Base-by-base conservation (phyloP, 2,888 invertebrate species). In the Cartodere bifasciata region DNA sequence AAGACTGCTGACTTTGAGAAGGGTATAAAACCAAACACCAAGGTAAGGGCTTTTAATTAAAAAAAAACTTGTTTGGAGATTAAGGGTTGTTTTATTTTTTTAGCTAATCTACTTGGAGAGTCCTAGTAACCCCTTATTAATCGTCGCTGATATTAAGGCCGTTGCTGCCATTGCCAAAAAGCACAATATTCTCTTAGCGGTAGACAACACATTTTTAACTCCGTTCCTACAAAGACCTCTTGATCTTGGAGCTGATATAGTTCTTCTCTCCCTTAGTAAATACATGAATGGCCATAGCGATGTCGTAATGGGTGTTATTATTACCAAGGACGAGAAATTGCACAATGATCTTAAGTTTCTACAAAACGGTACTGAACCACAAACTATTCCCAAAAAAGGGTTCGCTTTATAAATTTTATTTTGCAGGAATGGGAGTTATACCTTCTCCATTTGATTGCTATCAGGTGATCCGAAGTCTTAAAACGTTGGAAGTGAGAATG, bases 201-300 rank as follows among this genome's bases (percentile, higher is more conserved):
- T 92, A 2, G 94, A 97, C 58, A 95, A 92, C 54, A 95, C 94
- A 11, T 95, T 97, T 60, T 67, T 90, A 43, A 83, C 91, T 1
- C 71, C 88, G 2, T 91, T 88, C 52, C 79, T 87, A 42, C 88
- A 95, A 78, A 70, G 79, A 35, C 97, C 97, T 1, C 58, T 98
- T 31, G 75, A 79, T 13, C 67, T 92, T 17, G 97, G 95, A 1
- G 94, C 88, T 2, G 94, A 98, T 57, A 64, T 95, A 30, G 81
- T 79, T 2, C 64, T 87, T 46, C 92, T 95, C 60, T 97, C 97
- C 0, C 53, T 94, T 32, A 92, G 94, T 0, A 97, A 98, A 62
- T 98, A 95, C 55, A 86, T 98, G 77, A 98, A 98, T 60, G 97
- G 97, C 1, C 97, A 98, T 61, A 80, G 87, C 1, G 97, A 98